Conservation (phyloP, 30 jellyfish, hydroid and myxozoan genomes). For the Phacellophora camtschatica region DNA sequence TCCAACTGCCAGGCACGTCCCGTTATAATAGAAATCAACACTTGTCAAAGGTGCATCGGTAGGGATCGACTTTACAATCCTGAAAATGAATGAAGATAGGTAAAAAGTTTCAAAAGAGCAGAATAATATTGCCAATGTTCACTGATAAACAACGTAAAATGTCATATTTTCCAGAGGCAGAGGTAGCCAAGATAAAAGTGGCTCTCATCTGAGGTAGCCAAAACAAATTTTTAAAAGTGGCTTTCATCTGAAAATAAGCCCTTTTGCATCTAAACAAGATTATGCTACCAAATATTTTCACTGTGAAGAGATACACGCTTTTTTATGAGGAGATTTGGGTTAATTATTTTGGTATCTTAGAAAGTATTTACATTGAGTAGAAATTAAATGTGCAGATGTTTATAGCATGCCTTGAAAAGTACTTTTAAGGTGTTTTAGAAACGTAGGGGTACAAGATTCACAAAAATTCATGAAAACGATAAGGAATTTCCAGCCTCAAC, state of each 20-base stretch:
- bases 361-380: too few relatives aligned
- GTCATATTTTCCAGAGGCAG: neutral
- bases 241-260: neutral
- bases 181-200: neutral
- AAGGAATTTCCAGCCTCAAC: too few relatives aligned
- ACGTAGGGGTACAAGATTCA: too few relatives aligned
- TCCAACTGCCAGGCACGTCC: constrained; percentile 86
- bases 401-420: too few relatives aligned
- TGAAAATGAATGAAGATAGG: constrained; percentile 9
- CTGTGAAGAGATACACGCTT: too few relatives aligned
- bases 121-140: neutral
- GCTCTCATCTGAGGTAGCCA: neutral
- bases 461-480: too few relatives aligned
- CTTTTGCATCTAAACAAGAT: neutral
- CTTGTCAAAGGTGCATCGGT: constrained; percentile 86
- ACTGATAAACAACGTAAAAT: too few relatives aligned
- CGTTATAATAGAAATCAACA: constrained; percentile 82
- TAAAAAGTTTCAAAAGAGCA: neutral
- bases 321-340: too few relatives aligned
- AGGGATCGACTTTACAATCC: constrained; percentile 74
- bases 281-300: too few relatives aligned
- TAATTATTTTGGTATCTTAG: too few relatives aligned
- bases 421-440: too few relatives aligned
- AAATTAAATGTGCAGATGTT: too few relatives aligned
- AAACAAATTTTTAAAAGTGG: neutral